A percentile compares a stretch with the other conserved stretches of the same genome.
Conservation (phyloP, 2,797 vertebrate species). For the Lagorchestes hirsutus region DNA sequence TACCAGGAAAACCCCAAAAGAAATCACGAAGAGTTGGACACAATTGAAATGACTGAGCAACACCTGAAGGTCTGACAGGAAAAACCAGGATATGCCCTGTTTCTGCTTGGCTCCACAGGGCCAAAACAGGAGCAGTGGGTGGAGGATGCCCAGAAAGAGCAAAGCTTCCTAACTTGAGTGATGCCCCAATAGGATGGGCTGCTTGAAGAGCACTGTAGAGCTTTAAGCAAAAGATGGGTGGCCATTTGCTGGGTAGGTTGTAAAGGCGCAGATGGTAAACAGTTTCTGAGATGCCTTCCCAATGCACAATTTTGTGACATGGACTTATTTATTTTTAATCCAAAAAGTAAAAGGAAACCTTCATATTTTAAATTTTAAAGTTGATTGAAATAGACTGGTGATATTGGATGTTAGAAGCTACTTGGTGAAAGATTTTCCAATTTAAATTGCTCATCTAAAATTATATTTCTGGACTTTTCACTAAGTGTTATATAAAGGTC, state of each 20-base stretch:
- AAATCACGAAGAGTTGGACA: background rate
- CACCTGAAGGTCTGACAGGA: background rate
- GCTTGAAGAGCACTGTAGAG: background rate
- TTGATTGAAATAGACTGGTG: conserved; percentile 45
- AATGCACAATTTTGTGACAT: background rate
- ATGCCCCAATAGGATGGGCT: background rate
- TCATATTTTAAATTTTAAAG: conserved; percentile 23
- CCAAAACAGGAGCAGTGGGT: background rate
- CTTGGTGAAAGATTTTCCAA: conserved; percentile 46
- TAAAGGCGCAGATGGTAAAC: background rate
- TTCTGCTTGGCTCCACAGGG: background rate
- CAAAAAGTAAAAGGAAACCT: conserved; percentile 39
- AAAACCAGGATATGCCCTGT: background rate
- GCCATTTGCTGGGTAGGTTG: conserved; percentile 31
- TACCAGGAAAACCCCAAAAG: background rate
- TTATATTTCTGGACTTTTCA: background rate
- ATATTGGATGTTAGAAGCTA: conserved; percentile 41
- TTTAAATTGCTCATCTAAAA: conserved; percentile 43
- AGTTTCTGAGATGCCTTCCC: background rate
- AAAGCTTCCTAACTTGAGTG: background rate
- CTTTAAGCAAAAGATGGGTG: background rate
- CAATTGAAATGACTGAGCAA: background rate
- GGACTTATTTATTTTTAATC: conserved; percentile 24
- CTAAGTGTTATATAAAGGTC: conserved; percentile 35
- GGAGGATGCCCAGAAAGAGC: background rate